Evolutionary conservation across 2,113 vertebrate species (phyloP).

Genomic region (Xenotilapia longispinis): DNA sequence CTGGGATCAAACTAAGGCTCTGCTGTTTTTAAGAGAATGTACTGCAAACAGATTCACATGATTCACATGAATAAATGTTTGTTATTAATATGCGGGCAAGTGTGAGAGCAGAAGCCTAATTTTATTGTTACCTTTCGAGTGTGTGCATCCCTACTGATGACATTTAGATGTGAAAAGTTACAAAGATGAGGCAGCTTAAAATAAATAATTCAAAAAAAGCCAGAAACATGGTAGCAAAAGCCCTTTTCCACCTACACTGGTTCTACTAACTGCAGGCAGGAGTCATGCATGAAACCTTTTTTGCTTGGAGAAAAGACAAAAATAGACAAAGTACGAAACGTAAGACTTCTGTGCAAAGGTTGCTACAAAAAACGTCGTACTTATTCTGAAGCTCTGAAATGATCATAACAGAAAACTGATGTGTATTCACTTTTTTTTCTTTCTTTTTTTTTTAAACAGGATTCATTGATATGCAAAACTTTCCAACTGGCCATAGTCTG

Average conservation of each 20-base stretch:
- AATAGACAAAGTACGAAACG: neutral
- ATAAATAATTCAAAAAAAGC: neutral
- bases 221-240: neutral
- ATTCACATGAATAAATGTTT: neutral
- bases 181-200: neutral
- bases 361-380: neutral
- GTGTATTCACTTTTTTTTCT: neutral
- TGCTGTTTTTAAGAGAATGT: neutral
- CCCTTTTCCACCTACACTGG: neutral
- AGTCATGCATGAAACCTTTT: neutral
- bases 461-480: neutral
- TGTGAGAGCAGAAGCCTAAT: neutral
- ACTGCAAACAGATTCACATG: neutral
- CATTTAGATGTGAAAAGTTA: neutral
- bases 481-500: neutral
- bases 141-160: neutral
- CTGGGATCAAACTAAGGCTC: neutral
- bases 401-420: neutral
- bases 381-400: neutral
- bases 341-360: neutral
- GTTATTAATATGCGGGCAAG: neutral
- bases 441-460: accelerated
- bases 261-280: neutral
- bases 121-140: neutral
- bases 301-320: neutral